Base-by-base conservation (phyloP, 2,113 vertebrate genomes). In the Equus quagga region DNA sequence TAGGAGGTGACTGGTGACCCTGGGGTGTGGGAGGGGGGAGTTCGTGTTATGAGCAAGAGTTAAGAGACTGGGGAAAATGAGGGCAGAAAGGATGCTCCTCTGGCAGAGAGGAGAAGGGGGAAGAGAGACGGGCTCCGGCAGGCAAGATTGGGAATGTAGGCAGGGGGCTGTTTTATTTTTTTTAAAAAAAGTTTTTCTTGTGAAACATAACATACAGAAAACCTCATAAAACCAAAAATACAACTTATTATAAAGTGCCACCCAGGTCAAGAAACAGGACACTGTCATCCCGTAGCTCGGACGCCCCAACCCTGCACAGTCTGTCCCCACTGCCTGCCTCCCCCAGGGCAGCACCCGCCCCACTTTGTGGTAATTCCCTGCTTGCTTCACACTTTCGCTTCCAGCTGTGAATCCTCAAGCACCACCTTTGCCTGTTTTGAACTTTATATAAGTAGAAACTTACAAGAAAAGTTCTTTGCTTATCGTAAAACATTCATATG, bases 401-500 rank as follows among this genome's bases (percentile, higher is more conserved):
- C 33, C 54, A 75, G 23, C 60, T 70, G 49, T 24, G 58, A 91
- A 84, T 88, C 60, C n/a, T 19, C 31, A 60, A 36, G 14, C 6
- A 60, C 17, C 33, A n/a, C 60, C 51, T 73, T 67, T 75, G 33
- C 23, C 70, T 94, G 46, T 7, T 73, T 80, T 94, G 23, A 62
- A 76, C 58, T 96, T 92, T n/a, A 58, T 72, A 31, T 46, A 84
- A 91, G 72, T 44, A 87, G 41, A 79, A 70, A 85, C 14, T 56
- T 49, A 49, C 4, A 58, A 64, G 8, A 80, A 69, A 54, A 36
- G 64, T 18, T 49, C 11, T 81, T 92, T 49, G 24, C 36, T 89
- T 70, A 70, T 67, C 64, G 89, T 70, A 11, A 83, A 93, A 84
- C 2, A 2, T 75, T 49, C 36, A 15, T 11, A 36, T 46, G 28